These are phyloP conservation scores for Chloropsis cyanopogon DNA, from an alignment of 2,113 vertebrate genomes.

Conservation along the genomic window DNA sequence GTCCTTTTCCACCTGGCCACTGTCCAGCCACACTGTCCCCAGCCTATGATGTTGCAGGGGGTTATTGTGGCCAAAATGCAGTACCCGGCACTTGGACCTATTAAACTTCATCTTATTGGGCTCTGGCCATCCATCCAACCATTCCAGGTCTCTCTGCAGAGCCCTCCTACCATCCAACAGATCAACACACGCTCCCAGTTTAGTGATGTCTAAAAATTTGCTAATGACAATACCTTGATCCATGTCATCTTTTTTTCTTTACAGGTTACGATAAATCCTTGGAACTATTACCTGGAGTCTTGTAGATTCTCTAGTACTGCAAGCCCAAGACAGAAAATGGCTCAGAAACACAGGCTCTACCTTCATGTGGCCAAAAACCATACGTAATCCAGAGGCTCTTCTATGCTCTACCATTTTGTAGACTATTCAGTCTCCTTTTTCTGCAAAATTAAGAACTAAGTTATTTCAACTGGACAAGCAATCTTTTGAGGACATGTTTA, in stretches of 20 bases:
- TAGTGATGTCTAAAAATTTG: neutral
- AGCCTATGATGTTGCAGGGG: neutral
- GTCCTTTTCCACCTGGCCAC: neutral
- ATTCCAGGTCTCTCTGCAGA: neutral
- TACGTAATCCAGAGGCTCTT: neutral
- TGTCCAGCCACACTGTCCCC: neutral
- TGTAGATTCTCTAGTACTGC: neutral
- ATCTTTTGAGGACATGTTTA: neutral
- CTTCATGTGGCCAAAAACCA: neutral
- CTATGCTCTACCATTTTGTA: neutral
- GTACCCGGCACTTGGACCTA: neutral
- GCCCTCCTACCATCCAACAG: too few relatives aligned
- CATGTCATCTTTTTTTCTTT: neutral
- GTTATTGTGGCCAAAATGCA: neutral
- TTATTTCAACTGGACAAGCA: neutral
- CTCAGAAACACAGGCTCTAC: neutral
- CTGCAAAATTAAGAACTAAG: neutral
- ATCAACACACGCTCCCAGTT: accelerated
- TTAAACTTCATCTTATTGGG: neutral
- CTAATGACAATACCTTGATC: neutral
- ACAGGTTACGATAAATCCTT: neutral
- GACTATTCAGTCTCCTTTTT: neutral
- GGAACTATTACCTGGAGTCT: neutral
- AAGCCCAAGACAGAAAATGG: neutral
- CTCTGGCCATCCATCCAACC: neutral